phyloP scores from a whole-genome alignment of 2,797 vertebrate genomes.

The Vultur gryphus region DNA sequence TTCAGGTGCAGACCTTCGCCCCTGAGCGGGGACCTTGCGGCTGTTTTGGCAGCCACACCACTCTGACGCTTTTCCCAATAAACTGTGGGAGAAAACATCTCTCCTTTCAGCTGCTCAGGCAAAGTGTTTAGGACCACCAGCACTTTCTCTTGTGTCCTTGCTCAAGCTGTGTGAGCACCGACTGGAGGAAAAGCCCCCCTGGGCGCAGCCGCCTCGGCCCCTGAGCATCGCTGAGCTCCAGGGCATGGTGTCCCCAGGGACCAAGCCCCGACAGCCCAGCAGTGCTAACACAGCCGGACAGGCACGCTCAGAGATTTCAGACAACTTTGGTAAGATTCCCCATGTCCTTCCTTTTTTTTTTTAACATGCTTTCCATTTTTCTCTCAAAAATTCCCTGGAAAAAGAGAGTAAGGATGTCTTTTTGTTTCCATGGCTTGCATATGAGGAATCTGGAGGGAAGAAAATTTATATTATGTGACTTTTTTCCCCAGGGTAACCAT shows the following conservation, averaged over 20 bases:
- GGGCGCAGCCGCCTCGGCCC: neutral
- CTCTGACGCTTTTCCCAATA: neutral
- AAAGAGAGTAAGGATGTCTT: neutral
- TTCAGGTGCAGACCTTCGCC: neutral
- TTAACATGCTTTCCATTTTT: neutral
- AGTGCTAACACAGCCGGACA: neutral
- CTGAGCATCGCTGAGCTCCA: neutral
- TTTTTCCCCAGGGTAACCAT: neutral
- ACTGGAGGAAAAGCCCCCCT: fast-evolving
- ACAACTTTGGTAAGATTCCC: neutral
- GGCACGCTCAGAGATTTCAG: neutral
- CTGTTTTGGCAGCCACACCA: neutral
- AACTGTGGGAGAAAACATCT: neutral
- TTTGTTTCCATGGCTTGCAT: neutral
- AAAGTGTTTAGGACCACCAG: neutral
- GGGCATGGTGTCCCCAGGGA: fast-evolving
- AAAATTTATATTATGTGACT: neutral
- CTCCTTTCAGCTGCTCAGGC: neutral
- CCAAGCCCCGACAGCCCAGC: neutral
- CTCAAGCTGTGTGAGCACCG: neutral
- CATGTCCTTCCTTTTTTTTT: neutral
- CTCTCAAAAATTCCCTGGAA: neutral
- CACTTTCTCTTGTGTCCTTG: neutral
- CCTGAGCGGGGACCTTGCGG: fast-evolving
- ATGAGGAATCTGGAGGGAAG: neutral